Evolutionary conservation across 1,140 invertebrate species (phyloP).

Genomic region (Lerema accius): DNA sequence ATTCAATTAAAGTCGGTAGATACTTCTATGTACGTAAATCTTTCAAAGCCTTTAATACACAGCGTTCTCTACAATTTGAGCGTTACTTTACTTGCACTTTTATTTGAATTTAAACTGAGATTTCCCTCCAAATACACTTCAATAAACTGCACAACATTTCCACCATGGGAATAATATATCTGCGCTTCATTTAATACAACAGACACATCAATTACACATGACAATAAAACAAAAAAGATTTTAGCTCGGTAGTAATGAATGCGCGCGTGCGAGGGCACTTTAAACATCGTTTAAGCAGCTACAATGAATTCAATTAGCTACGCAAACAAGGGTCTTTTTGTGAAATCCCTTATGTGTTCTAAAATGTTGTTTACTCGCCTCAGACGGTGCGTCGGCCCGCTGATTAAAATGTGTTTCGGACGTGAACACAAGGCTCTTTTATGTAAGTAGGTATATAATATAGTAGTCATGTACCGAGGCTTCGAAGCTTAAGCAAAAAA

Average conservation of each 20-base stretch:
- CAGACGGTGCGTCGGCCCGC: slow-evolving; percentile 2
- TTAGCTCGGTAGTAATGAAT: slow-evolving; percentile 43
- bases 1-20: no score
- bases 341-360: slow-evolving; percentile 47
- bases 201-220: slow-evolving; percentile 19
- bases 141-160: not conserved
- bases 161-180: no score
- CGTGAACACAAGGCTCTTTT: not conserved
- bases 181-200: not conserved
- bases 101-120: no score
- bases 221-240: slow-evolving; percentile 30
- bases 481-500: no score
- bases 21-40: no score
- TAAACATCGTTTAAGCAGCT: slow-evolving; percentile 64
- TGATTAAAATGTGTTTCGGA: slow-evolving; percentile 20
- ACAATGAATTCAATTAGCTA: slow-evolving; percentile 76
- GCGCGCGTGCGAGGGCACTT: slow-evolving; percentile 50
- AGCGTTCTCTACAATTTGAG: no score
- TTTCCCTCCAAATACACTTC: no score
- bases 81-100: no score
- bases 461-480: no score
- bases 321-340: slow-evolving; percentile 68
- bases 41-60: no score
- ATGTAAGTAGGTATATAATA: no score
- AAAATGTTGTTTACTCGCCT: slow-evolving; percentile 49